Evolutionary conservation across 1,140 invertebrate genomes (phyloP).

Genomic region (Heliconius nattereri): DNA sequence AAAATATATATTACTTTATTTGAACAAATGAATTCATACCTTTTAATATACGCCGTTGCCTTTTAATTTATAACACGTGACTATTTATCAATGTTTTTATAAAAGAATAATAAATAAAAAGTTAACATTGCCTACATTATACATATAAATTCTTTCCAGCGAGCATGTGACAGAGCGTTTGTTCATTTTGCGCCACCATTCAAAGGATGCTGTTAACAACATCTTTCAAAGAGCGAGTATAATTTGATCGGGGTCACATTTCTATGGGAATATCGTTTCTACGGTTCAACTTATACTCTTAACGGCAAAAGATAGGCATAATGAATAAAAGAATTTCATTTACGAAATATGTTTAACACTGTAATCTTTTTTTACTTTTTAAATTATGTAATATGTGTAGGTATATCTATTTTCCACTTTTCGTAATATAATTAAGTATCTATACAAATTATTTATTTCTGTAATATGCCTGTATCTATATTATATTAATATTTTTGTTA

Average conservation of each 20-base stretch:
- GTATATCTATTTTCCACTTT: neutral
- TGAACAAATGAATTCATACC: neutral
- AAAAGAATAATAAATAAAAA: slow-evolving; percentile 63
- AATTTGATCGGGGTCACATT: slow-evolving; percentile 78
- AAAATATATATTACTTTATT: neutral
- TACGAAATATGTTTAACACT: neutral
- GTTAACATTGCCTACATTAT: slow-evolving; percentile 56
- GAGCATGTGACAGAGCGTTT: slow-evolving; percentile 72
- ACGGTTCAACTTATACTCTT: slow-evolving; percentile 31
- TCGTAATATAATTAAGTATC: neutral
- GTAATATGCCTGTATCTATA: neutral
- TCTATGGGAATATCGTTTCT: slow-evolving; percentile 69
- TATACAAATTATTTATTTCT: neutral
- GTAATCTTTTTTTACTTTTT: neutral
- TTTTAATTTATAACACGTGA: slow-evolving; percentile 1
- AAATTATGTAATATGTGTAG: neutral
- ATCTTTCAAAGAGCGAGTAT: slow-evolving; percentile 77
- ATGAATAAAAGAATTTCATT: slow-evolving; percentile 14
- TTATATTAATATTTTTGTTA: neutral
- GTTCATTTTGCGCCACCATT: slow-evolving; percentile 76
- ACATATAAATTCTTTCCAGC: slow-evolving; percentile 61
- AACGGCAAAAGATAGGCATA: slow-evolving; percentile 10
- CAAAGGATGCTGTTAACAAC: slow-evolving; percentile 80
- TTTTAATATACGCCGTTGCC: neutral
- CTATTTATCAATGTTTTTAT: slow-evolving; percentile 60